Conservation (phyloP, 2,888 invertebrate genomes). For the Meandrusa payeni region DNA sequence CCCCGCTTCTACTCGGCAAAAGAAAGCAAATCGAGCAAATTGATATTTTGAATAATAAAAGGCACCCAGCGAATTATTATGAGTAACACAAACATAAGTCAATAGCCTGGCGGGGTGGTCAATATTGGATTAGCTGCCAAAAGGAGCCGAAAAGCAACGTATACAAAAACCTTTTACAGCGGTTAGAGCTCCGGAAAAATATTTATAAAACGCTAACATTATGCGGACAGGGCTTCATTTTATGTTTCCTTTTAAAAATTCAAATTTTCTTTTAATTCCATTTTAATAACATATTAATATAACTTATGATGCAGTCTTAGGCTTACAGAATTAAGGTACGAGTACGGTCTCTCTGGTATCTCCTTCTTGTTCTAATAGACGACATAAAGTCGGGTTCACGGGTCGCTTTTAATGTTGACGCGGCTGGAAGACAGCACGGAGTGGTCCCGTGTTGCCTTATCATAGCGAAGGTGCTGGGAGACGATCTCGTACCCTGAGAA, state of each 20-base stretch:
- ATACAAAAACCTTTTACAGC: constrained; percentile 81
- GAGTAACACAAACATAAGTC: constrained; percentile 79
- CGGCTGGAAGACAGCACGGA: no score
- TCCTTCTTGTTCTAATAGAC: no score
- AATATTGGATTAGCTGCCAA: constrained; percentile 80
- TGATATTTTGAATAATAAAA: constrained; percentile 81
- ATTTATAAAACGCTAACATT: constrained; percentile 64
- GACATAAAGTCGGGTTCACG: no score
- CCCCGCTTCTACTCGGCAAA: constrained; percentile 45
- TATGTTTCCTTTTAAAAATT: constrained; percentile 18
- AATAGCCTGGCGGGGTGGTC: constrained; percentile 77
- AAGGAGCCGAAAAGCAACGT: constrained; percentile 81
- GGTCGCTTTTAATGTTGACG: no score
- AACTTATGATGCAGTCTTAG: no score
- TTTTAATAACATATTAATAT: no score
- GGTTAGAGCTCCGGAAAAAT: constrained; percentile 73
- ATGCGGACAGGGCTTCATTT: constrained; percentile 52
- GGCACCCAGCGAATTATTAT: constrained; percentile 72
- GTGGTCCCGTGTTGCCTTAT: no score
- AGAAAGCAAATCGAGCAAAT: constrained; percentile 70
- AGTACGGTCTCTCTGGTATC: no score
- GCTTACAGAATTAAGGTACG: no score
- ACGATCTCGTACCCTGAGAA: no score
- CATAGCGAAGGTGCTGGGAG: no score
- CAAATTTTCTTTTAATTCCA: no score